A percentile compares a stretch with the other conserved stretches of the same genome.
Evolutionary conservation across 2,888 invertebrate genomes (phyloP).

Genomic region (Tuta absoluta): DNA sequence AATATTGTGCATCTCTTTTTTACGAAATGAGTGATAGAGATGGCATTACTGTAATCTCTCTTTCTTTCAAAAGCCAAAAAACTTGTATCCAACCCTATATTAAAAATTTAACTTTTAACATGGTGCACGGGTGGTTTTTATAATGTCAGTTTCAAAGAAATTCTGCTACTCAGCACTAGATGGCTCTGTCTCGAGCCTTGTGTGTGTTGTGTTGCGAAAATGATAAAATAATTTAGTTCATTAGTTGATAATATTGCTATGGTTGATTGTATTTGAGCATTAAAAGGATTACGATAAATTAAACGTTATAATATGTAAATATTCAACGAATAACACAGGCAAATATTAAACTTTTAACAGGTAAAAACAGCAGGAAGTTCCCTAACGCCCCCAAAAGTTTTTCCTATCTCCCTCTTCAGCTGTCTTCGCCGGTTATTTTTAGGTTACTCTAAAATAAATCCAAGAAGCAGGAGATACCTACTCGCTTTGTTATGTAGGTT

Average conservation of each 20-base stretch:
- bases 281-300: no score
- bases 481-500: slow-evolving; percentile 66
- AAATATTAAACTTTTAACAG: no score
- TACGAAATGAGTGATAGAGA: not conserved
- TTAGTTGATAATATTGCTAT: no score
- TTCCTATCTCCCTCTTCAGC: slow-evolving; percentile 66
- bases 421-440: slow-evolving; percentile 79
- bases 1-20: not conserved
- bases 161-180: slow-evolving; percentile 9
- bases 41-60: not conserved
- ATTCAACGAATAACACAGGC: no score
- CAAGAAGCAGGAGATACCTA: slow-evolving; percentile 64
- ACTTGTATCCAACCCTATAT: no score
- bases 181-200: not conserved
- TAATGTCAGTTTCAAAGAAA: not conserved
- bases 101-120: no score
- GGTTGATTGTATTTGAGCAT: no score
- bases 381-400: slow-evolving; percentile 29
- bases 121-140: not conserved
- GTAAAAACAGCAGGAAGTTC: not conserved
- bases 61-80: not conserved
- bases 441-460: slow-evolving; percentile 81
- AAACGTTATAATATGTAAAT: no score
- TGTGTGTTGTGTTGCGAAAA: not conserved
- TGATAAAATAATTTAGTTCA: no score